Percentiles rank a stretch among this genome's conserved stretches.
These are phyloP conservation scores for Lineus longissimus DNA, from an alignment of 1,140 invertebrate species.

Conservation along the genomic window DNA sequence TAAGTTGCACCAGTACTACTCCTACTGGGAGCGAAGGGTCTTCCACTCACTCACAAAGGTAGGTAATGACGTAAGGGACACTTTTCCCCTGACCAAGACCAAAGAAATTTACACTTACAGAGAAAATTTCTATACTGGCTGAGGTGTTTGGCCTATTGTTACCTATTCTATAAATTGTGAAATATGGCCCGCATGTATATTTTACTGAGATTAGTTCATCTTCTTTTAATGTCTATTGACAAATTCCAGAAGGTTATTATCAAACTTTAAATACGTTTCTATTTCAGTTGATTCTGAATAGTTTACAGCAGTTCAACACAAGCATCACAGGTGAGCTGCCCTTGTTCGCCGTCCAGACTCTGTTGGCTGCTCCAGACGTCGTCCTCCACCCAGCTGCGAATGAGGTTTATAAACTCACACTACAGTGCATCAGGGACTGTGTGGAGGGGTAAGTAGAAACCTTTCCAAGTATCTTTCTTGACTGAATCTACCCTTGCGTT, in stretches of 20 bases:
- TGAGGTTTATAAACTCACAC: slow-evolving; percentile 71
- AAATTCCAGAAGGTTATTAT: too few species aligned
- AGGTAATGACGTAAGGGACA: not conserved
- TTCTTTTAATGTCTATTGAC: too few species aligned
- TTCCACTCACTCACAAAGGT: slow-evolving; percentile 52
- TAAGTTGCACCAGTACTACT: slow-evolving; percentile 53
- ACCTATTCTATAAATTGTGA: not conserved
- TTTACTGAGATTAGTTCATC: not conserved
- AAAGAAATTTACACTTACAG: too few species aligned
- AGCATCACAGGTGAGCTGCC: slow-evolving; percentile 60
- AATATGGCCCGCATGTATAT: too few species aligned
- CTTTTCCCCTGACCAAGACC: too few species aligned
- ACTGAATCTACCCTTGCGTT: too few species aligned
- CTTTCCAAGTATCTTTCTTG: too few species aligned
- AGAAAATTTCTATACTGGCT: too few species aligned
- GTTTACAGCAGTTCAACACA: slow-evolving; percentile 68
- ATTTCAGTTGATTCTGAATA: slow-evolving; percentile 63
- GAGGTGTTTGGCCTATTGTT: not conserved
- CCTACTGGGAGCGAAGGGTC: slow-evolving; percentile 55
- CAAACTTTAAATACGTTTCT: not conserved
- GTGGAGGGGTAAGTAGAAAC: slow-evolving; percentile 49
- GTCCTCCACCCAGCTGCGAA: slow-evolving; percentile 67
- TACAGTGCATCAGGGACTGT: slow-evolving; percentile 54
- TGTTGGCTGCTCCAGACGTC: slow-evolving; percentile 70
- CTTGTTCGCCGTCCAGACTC: slow-evolving; percentile 73